These are phyloP conservation scores for Contarinia nasturtii DNA, from an alignment of 1,140 invertebrate species.

Conservation along the genomic window DNA sequence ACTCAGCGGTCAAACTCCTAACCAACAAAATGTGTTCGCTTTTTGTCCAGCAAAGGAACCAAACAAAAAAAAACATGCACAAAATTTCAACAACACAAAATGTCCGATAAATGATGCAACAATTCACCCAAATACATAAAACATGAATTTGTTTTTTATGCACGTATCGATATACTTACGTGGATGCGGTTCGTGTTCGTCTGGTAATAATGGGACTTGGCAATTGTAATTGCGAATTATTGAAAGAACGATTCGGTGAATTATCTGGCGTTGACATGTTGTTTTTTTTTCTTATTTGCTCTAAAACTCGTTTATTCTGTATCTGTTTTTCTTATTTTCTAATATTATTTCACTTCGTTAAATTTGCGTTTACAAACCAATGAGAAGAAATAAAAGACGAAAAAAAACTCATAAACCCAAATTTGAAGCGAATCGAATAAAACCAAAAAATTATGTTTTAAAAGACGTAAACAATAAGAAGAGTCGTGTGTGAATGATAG, in stretches of 20 bases:
- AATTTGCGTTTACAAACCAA: no score
- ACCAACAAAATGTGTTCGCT: neutral
- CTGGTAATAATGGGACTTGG: conserved; percentile 63
- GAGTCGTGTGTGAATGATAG: no score
- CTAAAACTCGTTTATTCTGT: no score
- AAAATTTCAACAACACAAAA: neutral
- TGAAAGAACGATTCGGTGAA: neutral
- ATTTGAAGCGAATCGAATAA: no score
- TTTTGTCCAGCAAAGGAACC: conserved; percentile 2
- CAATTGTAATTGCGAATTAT: conserved; percentile 24
- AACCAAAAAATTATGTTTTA: no score
- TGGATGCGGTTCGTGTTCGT: conserved; percentile 54
- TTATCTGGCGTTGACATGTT: neutral
- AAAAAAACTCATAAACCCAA: no score
- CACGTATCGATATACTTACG: conserved; percentile 31
- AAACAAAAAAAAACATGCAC: conserved; percentile 1
- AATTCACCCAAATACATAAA: neutral
- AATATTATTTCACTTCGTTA: no score
- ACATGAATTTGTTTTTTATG: neutral
- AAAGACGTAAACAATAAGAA: no score
- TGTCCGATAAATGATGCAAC: neutral
- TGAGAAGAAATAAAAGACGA: no score
- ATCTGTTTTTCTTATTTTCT: no score
- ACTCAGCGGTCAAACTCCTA: no score
- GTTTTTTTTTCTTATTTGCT: no score